These are phyloP conservation scores for Myripristis murdjan DNA, from an alignment of 2,797 vertebrate genomes.

Conservation along the genomic window DNA sequence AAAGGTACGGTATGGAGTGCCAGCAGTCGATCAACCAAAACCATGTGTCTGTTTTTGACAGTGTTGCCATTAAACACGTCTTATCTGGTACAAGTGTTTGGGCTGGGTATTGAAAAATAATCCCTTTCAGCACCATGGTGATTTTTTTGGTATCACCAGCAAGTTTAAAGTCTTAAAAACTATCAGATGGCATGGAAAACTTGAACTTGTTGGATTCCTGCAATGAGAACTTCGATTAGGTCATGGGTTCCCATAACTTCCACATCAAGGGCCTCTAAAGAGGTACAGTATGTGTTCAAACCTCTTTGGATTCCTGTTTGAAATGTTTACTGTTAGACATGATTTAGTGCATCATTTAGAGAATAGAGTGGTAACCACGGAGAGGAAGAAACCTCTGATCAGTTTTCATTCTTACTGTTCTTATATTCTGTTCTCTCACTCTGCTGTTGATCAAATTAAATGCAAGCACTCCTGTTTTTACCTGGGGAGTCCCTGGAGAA, in stretches of 20 bases:
- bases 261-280: not conserved
- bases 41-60: conserved; percentile 50
- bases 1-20: conserved; percentile 15
- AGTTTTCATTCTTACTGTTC: not conserved
- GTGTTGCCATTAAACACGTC: not conserved
- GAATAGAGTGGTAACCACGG: not conserved
- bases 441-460: conserved; percentile 28
- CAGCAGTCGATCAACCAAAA: conserved; percentile 21
- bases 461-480: conserved; percentile 1
- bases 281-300: not conserved
- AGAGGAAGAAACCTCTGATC: too few relatives aligned
- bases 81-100: not conserved
- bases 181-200: conserved; percentile 8
- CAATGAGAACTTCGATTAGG: not conserved
- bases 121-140: not conserved
- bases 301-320: not conserved
- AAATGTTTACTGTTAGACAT: not conserved
- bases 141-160: conserved; percentile 15
- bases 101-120: not conserved
- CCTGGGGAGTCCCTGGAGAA: not conserved
- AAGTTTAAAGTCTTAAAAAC: conserved; percentile 4
- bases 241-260: not conserved
- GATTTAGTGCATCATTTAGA: conserved; percentile 17
- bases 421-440: not conserved
- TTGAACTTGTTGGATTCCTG: conserved; percentile 38